Conservation (phyloP, 2,797 vertebrate species). For the Amblyopsis hoosieri region DNA sequence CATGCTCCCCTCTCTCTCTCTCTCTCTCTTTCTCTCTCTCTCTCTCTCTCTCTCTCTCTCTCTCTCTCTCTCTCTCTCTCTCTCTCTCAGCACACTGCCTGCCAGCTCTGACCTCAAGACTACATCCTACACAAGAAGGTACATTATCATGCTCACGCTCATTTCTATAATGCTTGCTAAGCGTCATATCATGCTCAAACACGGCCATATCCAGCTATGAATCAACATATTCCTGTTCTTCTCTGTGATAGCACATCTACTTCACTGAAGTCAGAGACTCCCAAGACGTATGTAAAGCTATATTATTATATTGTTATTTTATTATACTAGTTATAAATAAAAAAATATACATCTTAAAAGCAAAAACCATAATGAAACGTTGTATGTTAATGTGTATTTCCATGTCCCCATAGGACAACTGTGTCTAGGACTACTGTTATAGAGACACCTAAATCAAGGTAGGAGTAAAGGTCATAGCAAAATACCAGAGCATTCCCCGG, state of each 20-base stretch:
- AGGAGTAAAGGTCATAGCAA: neutral
- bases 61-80: slow-evolving; percentile 5
- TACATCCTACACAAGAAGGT: slow-evolving; percentile 45
- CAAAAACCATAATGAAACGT: slow-evolving; percentile 1
- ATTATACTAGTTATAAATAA: neutral
- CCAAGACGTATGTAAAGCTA: slow-evolving; percentile 35
- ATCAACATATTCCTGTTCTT: slow-evolving; percentile 4
- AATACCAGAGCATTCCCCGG: neutral
- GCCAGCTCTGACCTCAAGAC: slow-evolving; percentile 22
- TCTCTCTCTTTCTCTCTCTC: too few relatives aligned
- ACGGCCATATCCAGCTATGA: neutral
- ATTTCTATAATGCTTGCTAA: neutral
- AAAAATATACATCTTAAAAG: neutral
- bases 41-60: too few relatives aligned
- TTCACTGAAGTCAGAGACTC: slow-evolving; percentile 24
- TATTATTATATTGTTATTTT: neutral
- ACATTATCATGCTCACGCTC: neutral
- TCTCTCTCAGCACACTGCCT: slow-evolving; percentile 27
- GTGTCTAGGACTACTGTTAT: slow-evolving; percentile 11
- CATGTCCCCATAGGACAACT: slow-evolving; percentile 29
- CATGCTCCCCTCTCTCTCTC: too few relatives aligned
- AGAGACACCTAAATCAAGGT: slow-evolving; percentile 62
- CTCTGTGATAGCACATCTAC: slow-evolving; percentile 41
- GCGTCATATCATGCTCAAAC: too few relatives aligned
- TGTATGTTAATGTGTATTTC: slow-evolving; percentile 12